phyloP scores from a whole-genome alignment of 2,888 invertebrate species.

The Dioctria rufipes region DNA sequence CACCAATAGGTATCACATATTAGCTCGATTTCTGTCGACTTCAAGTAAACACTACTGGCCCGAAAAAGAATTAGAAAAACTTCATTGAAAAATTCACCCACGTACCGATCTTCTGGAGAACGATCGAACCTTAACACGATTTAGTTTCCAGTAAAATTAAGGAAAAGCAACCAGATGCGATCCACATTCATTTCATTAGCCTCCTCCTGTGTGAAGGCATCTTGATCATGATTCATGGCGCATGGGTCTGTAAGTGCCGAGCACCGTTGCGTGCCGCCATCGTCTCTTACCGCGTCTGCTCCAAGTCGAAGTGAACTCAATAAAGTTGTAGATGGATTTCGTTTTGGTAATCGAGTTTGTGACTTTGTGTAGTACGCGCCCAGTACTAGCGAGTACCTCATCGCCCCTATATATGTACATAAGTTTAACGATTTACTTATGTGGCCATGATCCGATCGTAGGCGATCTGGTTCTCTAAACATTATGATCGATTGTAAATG shows the following conservation, averaged over 20 bases:
- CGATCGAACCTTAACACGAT: background rate
- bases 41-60: constrained; percentile 13
- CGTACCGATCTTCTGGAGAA: background rate
- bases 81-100: constrained; percentile 19
- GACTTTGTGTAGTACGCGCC: too few species aligned
- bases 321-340: constrained; percentile 12
- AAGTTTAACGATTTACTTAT: background rate
- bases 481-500: too few species aligned
- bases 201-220: background rate
- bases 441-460: constrained; percentile 8
- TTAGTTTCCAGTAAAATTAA: constrained; percentile 9
- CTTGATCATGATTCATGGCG: constrained; percentile 13
- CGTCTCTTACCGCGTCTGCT: background rate
- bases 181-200: constrained; percentile 23
- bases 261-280: background rate
- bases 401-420: background rate
- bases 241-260: background rate
- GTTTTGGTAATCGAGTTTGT: constrained; percentile 6
- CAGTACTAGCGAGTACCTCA: too few species aligned
- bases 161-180: constrained; percentile 6
- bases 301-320: background rate
- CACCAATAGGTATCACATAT: background rate
- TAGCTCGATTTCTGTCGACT: background rate
- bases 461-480: constrained; percentile 4
- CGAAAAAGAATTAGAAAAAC: constrained; percentile 2